These are phyloP conservation scores for Apeltes quadracus DNA, from an alignment of 2,113 vertebrate species.

Conservation along the genomic window DNA sequence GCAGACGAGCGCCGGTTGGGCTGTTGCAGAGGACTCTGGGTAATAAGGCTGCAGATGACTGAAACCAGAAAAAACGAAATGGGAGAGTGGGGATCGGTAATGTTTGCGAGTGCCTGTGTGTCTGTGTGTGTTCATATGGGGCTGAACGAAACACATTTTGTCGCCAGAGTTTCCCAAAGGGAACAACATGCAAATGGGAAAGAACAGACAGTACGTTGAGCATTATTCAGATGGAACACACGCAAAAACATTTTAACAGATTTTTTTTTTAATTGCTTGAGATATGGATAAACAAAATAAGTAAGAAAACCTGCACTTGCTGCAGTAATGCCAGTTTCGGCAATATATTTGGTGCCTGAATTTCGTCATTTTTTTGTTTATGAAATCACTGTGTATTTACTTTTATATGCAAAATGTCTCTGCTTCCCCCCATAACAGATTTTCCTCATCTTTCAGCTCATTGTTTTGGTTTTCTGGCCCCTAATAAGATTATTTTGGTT, in stretches of 20 bases:
- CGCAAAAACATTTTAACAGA: background rate
- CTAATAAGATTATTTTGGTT: background rate
- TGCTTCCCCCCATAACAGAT: background rate
- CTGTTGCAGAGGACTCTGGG: constrained; percentile 72
- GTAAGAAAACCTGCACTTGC: background rate
- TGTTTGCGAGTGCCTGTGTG: constrained; percentile 7
- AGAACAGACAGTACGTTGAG: constrained; percentile 13
- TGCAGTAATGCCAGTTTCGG: background rate
- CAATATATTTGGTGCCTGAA: background rate
- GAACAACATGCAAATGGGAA: constrained; percentile 21
- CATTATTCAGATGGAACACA: background rate
- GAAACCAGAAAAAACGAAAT: constrained; percentile 65
- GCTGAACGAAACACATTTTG: background rate
- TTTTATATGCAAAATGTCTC: background rate
- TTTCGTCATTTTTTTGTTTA: background rate
- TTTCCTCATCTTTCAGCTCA: background rate
- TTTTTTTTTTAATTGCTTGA: too few species aligned
- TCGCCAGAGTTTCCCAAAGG: constrained; percentile 12
- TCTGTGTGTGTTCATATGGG: constrained; percentile 13
- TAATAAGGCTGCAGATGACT: constrained; percentile 72
- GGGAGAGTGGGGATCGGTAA: constrained; percentile 39
- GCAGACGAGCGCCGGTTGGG: constrained; percentile 52
- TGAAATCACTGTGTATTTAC: background rate
- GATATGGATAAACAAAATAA: background rate
- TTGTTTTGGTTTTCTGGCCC: background rate